Evolutionary conservation across 2,113 vertebrate genomes (phyloP), one percentile per base, ranked within the genome.

Genomic region (Blennius ocellaris): DNA sequence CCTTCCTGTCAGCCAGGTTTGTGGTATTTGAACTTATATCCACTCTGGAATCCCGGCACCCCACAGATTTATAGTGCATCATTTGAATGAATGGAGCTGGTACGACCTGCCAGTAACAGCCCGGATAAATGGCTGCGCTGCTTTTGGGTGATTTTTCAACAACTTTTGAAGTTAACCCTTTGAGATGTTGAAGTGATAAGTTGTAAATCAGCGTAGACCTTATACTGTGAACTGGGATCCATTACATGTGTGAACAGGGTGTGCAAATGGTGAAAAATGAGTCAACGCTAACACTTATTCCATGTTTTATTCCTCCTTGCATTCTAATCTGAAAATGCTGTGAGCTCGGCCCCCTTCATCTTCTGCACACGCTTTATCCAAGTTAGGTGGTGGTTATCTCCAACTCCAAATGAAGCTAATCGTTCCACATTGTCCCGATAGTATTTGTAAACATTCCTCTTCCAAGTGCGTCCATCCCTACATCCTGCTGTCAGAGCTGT

Each of bases 151-250:
- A 45, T 67, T 81, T 54, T 72, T 56, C 47, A 81, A 57, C 21
- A 64, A 54, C n/a, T 49, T 39, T 16, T 50, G 48, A 51, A 75
- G 21, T 64, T 65, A 61, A 54, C 3, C 9, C 69, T 69, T 74
- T 79, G 68, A 89, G 54, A 37, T 44, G 15, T 43, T 47, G 8
- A 70, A 63, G 79, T 82, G 81, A 59, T 66, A 61, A 82, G 76
- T 76, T 82, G 73, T 82, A 88, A 78, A 60, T 82, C 56, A 30
- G 40, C 5, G 6, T 50, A 55, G 55, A 70, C 40, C 57, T 60
- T 36, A 53, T 17, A 67, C 11, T 73, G 44, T 45, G 53, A 57
- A 71, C 55, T 78, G 59, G 57, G 36, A 50, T 70, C 21, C 72
- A 65, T 73, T 76, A 78, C 40, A 57, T 60, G 59, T 56, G 6